Conservation (phyloP, 2,113 vertebrate genomes). For the Gobio gobio region DNA sequence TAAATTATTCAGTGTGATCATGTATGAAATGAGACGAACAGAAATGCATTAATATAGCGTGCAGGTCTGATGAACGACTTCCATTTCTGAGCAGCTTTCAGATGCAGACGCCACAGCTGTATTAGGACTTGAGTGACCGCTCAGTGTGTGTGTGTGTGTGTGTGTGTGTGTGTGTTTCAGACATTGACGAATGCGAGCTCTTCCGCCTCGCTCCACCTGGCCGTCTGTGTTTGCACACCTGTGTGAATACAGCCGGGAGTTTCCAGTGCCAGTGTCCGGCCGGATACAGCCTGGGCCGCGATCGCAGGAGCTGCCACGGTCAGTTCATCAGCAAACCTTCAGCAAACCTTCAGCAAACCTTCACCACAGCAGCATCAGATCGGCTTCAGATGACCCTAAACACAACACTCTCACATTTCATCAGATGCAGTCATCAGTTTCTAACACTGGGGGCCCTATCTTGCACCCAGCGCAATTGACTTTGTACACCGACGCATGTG, state of each 20-base stretch:
- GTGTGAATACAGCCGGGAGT: constrained; percentile 83
- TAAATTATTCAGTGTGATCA: constrained; percentile 17
- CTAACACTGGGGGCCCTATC: too few species aligned
- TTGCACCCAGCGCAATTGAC: too few species aligned
- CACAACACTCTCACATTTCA: too few species aligned
- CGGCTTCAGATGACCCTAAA: background rate
- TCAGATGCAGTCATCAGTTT: too few species aligned
- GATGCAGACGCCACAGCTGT: background rate
- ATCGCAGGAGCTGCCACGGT: constrained; percentile 80
- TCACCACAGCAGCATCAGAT: too few species aligned
- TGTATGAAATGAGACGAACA: constrained; percentile 3
- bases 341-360: background rate
- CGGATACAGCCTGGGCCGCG: constrained; percentile 75
- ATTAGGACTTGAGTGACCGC: background rate
- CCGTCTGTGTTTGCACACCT: constrained; percentile 79
- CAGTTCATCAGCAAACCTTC: constrained; percentile 40
- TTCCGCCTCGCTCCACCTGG: constrained; percentile 74
- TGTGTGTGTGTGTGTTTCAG: constrained; percentile 64
- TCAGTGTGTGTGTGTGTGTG: too few species aligned
- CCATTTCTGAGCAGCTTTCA: background rate
- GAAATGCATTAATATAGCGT: background rate
- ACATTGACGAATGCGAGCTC: constrained; percentile 83
- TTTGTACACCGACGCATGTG: too few species aligned
- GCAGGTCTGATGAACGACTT: background rate
- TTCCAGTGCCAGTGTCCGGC: constrained; percentile 82